Conservation (phyloP, 2,797 vertebrate genomes). For the Micropoecilia bifurca region DNA sequence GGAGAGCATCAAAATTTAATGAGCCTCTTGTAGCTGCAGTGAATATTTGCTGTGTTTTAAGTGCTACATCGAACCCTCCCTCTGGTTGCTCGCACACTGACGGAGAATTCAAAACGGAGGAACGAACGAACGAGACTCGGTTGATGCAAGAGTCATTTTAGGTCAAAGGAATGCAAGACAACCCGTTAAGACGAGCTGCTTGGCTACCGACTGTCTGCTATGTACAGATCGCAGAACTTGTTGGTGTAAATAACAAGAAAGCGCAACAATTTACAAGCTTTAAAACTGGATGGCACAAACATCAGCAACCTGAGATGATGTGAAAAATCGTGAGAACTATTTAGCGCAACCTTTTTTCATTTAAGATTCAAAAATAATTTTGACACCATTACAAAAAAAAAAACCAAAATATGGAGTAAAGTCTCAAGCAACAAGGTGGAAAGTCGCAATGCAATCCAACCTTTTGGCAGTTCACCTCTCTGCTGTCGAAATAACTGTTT, state of each 20-base stretch:
- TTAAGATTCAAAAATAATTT: neutral
- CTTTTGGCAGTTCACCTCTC: neutral
- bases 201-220: conserved; percentile 48
- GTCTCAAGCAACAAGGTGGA: neutral
- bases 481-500: neutral
- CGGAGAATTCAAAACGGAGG: conserved; percentile 24
- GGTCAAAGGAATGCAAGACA: conserved; percentile 57
- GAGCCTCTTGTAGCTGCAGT: conserved; percentile 71
- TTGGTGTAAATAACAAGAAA: neutral
- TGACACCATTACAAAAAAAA: neutral
- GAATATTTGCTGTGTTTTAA: conserved; percentile 68
- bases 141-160: conserved; percentile 51
- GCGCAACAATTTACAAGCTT: neutral
- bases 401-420: neutral
- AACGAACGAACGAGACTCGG: conserved; percentile 44
- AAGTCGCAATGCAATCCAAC: neutral
- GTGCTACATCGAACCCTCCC: conserved; percentile 44
- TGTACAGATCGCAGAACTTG: neutral
- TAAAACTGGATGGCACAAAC: neutral
- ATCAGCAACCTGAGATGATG: neutral
- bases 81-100: conserved; percentile 15
- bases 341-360: neutral
- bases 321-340: neutral
- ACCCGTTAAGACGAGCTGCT: conserved; percentile 45
- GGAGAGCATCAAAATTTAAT: conserved; percentile 80